Evolutionary conservation across 2,113 vertebrate species (phyloP), one percentile per base, ranked within the genome.

Genomic region (Amia ocellicauda): DNA sequence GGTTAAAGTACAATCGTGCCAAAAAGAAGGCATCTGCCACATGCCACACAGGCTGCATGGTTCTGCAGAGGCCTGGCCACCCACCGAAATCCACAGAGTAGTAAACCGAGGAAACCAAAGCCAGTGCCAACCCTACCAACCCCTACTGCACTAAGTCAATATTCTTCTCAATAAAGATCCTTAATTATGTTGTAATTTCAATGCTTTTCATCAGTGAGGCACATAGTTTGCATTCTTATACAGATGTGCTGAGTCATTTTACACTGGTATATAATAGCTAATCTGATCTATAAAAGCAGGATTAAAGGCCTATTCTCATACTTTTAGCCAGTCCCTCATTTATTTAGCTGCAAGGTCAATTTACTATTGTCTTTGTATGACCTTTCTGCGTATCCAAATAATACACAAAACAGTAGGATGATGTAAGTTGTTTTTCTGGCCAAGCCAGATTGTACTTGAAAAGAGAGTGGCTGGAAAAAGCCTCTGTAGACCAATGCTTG

Each of bases 341-440:
- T 22, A 31, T 52, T 19, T 53, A 40, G 19, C 16, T 63, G 9
- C 11, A 36, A 19, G 49, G 40, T 52, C 41, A 23, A 65, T 64
- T 68, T 65, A 36, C 40, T 51, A 70, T 68, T 59, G 51, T 58
- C 27, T 54, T 51, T 14, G 1, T 40, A 22, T 61, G 61, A 64
- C 20, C 47, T 27, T 52, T 8, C 42, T 23, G 28, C 45, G 27
- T 27, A 58, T 29, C 45, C 49, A 57, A 66, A 59, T 53, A 68
- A 54, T 59, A 26, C 64, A 70, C 5, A 29, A 59, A 36, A 62
- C 26, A 73, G 70, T 47, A 31, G 60, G 66, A 71, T 66, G 71
- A 69, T 61, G 45, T 64, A 64, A 73, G 71, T 63, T 71, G 59
- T 65, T 69, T 50, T 69, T 52, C 51, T 60, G 55, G 71, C 63